Evolutionary conservation across 2,113 vertebrate species (phyloP).

Genomic region (Hepsetus odoe): DNA sequence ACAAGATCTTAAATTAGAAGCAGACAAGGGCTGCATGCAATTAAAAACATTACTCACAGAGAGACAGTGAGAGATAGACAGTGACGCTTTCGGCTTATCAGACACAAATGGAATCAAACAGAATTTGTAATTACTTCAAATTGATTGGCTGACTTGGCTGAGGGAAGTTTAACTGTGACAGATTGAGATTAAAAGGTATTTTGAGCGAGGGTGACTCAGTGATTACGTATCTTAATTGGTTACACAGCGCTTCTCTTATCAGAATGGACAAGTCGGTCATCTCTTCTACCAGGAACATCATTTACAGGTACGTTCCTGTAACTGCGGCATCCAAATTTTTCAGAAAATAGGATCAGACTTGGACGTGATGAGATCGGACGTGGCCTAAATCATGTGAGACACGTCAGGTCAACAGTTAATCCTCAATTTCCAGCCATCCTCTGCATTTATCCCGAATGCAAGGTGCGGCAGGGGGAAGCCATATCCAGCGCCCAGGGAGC

Average conservation of each 20-base stretch:
- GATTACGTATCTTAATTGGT: constrained; percentile 14
- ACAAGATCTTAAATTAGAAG: constrained; percentile 75
- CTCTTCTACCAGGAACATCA: background rate
- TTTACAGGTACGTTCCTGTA: background rate
- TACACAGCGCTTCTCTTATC: constrained; percentile 23
- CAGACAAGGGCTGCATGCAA: constrained; percentile 72
- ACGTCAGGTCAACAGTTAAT: too few species aligned
- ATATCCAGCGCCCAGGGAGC: too few species aligned
- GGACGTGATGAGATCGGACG: too few species aligned
- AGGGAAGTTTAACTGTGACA: constrained; percentile 38
- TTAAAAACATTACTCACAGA: constrained; percentile 61
- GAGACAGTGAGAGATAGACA: constrained; percentile 48
- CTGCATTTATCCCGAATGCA: too few species aligned
- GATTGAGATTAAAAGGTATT: constrained; percentile 51
- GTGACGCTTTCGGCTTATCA: constrained; percentile 50
- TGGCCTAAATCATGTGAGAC: too few species aligned
- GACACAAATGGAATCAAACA: constrained; percentile 58
- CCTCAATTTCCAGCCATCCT: too few species aligned
- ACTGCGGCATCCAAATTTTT: too few species aligned
- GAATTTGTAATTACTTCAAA: constrained; percentile 50
- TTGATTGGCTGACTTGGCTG: constrained; percentile 45
- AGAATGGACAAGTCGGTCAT: constrained; percentile 28
- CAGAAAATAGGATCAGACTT: too few species aligned
- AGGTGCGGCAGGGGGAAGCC: too few species aligned
- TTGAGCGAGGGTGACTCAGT: constrained; percentile 33